Evolutionary conservation across 2,888 invertebrate genomes (phyloP), one percentile per base, ranked within the genome.

Genomic region (Oxycera nigricornis): DNA sequence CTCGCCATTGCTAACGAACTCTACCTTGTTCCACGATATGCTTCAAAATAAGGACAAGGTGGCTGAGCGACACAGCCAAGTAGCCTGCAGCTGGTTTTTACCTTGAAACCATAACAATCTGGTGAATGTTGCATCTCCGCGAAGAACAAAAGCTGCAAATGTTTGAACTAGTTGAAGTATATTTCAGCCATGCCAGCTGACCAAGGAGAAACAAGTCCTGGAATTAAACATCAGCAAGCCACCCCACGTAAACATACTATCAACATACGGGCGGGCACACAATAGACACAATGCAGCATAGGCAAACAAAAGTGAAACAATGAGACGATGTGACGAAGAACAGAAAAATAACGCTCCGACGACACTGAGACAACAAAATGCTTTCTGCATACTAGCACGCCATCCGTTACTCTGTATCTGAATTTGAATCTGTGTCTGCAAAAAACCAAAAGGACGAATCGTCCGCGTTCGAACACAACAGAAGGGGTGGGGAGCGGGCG

Each of bases 71-170:
- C 52, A 17, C 50, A 9, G 28, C 39, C 17, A 17, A 9, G 31
- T 7, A 17, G 68, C 68, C 52, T 30, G 28, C 68, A 26, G 68
- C n/a, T 28, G 52, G 20, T 68, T 50, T 68, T 52, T 68, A 30
- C 68, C 68, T 68, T 68, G 68, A 68, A 68, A 68, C 20, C 17
- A 31, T 68, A 68, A 68, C 50, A 46, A 68, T 28, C 26, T 62
- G 62, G 35, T 39, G 22, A 62, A 62, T 62, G 39, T 62, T 39
- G 20, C n/a, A 24, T 62, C 62, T 62, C 35, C 28, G 14, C 20
- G 50, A 68, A 68, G 46, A 68, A 68, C 50, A 68, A 67, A 46
- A 67, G 28, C n/a, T 26, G 11, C 22, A 14, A 30, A 31, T 28
- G 30, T 20, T 68, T 30, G 30, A 22, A 9, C 50, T 28, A 28